These are phyloP conservation scores for Hippocampus kuda DNA, from an alignment of 2,797 vertebrate species.

Conservation along the genomic window DNA sequence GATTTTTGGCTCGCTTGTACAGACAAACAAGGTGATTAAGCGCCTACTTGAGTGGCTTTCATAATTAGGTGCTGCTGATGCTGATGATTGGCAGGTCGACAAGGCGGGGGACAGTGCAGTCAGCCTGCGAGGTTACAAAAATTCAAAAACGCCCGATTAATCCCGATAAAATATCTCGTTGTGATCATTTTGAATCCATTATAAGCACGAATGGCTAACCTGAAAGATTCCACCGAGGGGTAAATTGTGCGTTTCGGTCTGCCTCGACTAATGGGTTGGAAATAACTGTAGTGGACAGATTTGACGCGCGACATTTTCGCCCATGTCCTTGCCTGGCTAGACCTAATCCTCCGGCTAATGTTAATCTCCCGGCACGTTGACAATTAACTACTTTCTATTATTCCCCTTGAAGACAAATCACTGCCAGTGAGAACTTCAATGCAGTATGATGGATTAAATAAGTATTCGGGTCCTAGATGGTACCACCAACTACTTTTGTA, in stretches of 20 bases:
- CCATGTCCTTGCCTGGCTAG: slow-evolving; percentile 48
- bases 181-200: not conserved
- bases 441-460: no score
- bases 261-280: not conserved
- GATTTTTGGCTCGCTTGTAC: not conserved
- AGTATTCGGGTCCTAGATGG: no score
- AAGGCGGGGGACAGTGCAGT: not conserved
- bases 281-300: slow-evolving; percentile 1
- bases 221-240: no score
- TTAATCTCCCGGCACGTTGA: slow-evolving; percentile 58
- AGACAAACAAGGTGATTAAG: no score
- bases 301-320: slow-evolving; percentile 27
- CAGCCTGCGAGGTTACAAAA: not conserved
- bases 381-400: slow-evolving; percentile 42
- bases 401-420: slow-evolving; percentile 8
- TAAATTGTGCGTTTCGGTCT: no score
- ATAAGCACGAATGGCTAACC: not conserved
- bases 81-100: not conserved
- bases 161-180: not conserved
- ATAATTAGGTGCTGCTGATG: not conserved
- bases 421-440: not conserved
- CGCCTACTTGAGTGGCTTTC: no score
- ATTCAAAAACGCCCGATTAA: not conserved
- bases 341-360: slow-evolving; percentile 49
- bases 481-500: no score